Conservation (phyloP, 2,113 vertebrate genomes). For the Macheiramphus alcinus region DNA sequence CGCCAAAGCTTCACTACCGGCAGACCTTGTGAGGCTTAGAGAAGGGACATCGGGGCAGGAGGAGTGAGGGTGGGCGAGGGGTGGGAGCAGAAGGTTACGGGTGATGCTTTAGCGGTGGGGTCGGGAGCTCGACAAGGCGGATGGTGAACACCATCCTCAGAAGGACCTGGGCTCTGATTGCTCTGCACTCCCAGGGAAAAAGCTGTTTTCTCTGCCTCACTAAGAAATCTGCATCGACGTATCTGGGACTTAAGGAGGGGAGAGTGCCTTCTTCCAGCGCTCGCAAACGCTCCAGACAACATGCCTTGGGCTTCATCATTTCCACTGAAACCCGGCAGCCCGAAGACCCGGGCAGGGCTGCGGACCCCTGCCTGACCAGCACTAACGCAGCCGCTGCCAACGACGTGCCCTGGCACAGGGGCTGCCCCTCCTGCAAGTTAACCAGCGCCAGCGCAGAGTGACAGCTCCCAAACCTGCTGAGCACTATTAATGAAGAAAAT, state of each 20-base stretch:
- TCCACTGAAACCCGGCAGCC: not conserved
- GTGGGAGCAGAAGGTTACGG: not conserved
- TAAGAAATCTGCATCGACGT: not conserved
- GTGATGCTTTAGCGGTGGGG: not conserved
- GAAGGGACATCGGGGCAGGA: not conserved
- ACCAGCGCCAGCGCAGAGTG: not conserved
- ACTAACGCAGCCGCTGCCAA: not conserved
- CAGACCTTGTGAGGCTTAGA: not conserved
- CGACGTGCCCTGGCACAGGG: not conserved
- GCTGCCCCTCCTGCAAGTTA: not conserved
- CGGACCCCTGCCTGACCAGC: rapidly evolving
- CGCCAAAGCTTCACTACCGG: not conserved
- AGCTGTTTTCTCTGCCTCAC: not conserved
- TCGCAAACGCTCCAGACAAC: not conserved
- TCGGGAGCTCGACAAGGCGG: rapidly evolving
- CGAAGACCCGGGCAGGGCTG: not conserved
- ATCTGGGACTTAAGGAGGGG: not conserved
- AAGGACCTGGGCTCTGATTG: rapidly evolving
- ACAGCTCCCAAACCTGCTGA: not conserved
- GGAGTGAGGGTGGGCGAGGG: not conserved
- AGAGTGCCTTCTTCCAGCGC: not conserved
- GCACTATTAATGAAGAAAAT: not conserved
- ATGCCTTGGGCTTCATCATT: not conserved
- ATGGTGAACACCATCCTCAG: not conserved
- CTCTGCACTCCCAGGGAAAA: not conserved